Evolutionary conservation across 2,888 invertebrate species (phyloP).

Genomic region (Allygus modestus): DNA sequence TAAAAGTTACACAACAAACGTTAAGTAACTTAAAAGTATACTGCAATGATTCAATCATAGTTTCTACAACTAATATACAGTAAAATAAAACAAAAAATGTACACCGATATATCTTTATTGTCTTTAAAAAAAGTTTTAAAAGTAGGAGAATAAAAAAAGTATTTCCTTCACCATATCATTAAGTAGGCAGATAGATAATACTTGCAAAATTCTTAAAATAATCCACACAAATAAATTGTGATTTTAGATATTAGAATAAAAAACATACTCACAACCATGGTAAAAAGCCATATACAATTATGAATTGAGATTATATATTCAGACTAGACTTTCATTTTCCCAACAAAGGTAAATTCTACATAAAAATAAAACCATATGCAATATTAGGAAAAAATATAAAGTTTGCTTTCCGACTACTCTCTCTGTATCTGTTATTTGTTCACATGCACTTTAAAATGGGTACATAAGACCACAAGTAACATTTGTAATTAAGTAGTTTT

Average conservation of each 20-base stretch:
- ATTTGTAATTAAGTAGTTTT: too few species aligned
- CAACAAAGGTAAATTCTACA: not conserved
- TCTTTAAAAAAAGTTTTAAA: too few species aligned
- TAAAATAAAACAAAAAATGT: too few species aligned
- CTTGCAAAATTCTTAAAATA: not conserved
- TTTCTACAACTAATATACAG: too few species aligned
- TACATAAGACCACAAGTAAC: not conserved
- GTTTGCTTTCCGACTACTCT: too few species aligned
- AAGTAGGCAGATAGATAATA: not conserved
- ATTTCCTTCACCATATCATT: not conserved
- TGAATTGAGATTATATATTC: not conserved
- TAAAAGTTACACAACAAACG: too few species aligned
- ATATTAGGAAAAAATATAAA: too few species aligned
- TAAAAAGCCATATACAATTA: not conserved
- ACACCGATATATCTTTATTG: too few species aligned
- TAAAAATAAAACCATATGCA: not conserved
- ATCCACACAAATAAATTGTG: not conserved
- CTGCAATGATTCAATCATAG: too few species aligned
- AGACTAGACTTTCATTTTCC: conserved; percentile 26
- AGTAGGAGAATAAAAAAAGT: not conserved
- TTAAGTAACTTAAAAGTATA: too few species aligned
- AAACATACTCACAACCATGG: conserved; percentile 22
- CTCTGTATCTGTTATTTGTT: not conserved
- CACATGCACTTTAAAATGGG: not conserved
- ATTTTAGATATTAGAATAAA: not conserved